Conservation (phyloP, 2,797 vertebrate genomes). For the Salmo trutta region DNA sequence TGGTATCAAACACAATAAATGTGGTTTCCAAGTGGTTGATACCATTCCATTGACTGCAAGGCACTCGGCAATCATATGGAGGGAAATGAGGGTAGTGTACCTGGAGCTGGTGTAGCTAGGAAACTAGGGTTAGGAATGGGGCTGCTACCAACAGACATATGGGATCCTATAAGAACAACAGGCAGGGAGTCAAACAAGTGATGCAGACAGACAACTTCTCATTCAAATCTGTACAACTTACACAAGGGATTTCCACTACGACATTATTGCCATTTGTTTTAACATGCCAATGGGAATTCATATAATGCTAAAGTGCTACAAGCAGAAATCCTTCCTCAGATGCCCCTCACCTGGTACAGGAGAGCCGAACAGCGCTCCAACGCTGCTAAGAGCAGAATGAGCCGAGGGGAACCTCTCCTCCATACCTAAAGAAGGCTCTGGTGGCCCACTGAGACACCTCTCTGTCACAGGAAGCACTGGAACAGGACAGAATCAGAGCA, state of each 20-base stretch:
- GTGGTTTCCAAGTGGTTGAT: too few relatives aligned
- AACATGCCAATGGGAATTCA: too few relatives aligned
- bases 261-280: background rate
- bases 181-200: slow-evolving; percentile 9
- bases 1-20: too few relatives aligned
- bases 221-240: slow-evolving; percentile 7
- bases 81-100: slow-evolving; percentile 52
- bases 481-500: slow-evolving; percentile 92
- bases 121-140: slow-evolving; percentile 69
- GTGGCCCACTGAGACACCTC: slow-evolving; percentile 95
- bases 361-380: slow-evolving; percentile 85
- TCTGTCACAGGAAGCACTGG: slow-evolving; percentile 84
- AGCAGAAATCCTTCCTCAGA: background rate
- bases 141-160: slow-evolving; percentile 67
- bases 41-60: too few relatives aligned
- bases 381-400: slow-evolving; percentile 80
- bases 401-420: slow-evolving; percentile 91
- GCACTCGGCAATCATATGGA: background rate
- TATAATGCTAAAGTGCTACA: too few relatives aligned
- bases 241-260: background rate
- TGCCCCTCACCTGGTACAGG: slow-evolving; percentile 69
- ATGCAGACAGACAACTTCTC: background rate
- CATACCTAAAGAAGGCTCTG: slow-evolving; percentile 95
- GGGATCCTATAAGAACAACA: slow-evolving; percentile 65
- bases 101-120: slow-evolving; percentile 73